Evolutionary conservation across 2,113 vertebrate genomes (phyloP), one percentile per base, ranked within the genome.

Genomic region (Cheirogaleus medius): DNA sequence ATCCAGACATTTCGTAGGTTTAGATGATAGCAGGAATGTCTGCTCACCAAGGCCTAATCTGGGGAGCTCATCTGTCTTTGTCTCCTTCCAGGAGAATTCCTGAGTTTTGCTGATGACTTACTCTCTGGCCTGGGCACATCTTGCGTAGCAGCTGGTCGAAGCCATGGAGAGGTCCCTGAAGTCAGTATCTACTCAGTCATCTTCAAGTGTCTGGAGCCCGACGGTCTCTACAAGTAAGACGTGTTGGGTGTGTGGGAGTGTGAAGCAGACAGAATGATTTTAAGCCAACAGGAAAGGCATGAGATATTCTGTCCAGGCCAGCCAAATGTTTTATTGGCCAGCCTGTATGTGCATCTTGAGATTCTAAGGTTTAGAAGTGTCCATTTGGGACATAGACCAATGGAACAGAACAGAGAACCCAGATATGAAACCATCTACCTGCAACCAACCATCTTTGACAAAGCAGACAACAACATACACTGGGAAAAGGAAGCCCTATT

Each of bases 121-220:
- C 99, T 99, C 95, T 99, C 99, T 66, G 99, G 99, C 96, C 98
- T 99, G 97, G 99, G 99, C 66, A 99, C 99, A 0, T 98, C 99
- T n/a, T 99, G 99, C 25, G 99, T 99, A 88, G 99, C 99, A 93
- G 99, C 99, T 10, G 99, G 99, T 52, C 99, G 98, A 93, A 99
- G 99, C 97, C 99, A 98, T 0, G 99, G 99, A 81, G 99, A 99
- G 18, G 98, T 98, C 94, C 98, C 99, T 71, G 99, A 99, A 93
- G 98, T 99, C 94, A 98, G 98, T 97, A 98, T 99, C 93, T 99
- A 99, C 90, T 99, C 99, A 0, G 99, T 99, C 97, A 99, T 99
- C 98, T 99, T 99, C 99, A 99, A 99, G 99, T 99, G 99, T 98
- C 99, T 99, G 99, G 99, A 99, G 97, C 99, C 99, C 0, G 99